phyloP scores from a whole-genome alignment of 2,888 invertebrate species.

The Oligia strigilis region DNA sequence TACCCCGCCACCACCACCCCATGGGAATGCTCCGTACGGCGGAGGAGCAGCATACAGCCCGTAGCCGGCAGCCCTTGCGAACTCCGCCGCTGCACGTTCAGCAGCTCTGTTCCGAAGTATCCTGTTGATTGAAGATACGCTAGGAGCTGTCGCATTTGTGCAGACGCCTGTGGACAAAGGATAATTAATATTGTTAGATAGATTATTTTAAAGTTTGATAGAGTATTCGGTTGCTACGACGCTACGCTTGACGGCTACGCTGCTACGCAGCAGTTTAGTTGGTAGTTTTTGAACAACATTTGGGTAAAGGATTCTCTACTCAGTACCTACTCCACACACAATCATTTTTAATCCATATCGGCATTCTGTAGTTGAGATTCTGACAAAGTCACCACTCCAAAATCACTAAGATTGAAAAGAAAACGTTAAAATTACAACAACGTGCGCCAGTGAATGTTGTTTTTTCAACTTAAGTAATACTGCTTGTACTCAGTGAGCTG shows the following conservation, averaged over 20 bases:
- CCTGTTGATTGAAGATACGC: slow-evolving; percentile 98
- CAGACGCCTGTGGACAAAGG: slow-evolving; percentile 94
- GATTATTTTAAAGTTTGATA: background rate
- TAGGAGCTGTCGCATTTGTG: slow-evolving; percentile 98
- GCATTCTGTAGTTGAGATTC: background rate
- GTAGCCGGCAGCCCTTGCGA: slow-evolving; percentile 97
- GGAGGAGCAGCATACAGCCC: slow-evolving; percentile 95
- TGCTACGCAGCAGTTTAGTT: background rate
- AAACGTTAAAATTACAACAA: slow-evolving; percentile 33
- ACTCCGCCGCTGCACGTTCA: slow-evolving; percentile 98
- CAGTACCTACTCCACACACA: background rate
- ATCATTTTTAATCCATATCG: background rate
- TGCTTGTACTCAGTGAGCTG: slow-evolving; percentile 50
- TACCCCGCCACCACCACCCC: slow-evolving; percentile 86
- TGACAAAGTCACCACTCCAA: background rate
- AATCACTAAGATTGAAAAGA: slow-evolving; percentile 22
- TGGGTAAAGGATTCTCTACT: background rate
- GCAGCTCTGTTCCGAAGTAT: slow-evolving; percentile 98
- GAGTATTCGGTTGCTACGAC: background rate
- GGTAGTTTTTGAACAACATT: background rate
- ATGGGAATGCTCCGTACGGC: slow-evolving; percentile 91
- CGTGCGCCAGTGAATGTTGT: slow-evolving; percentile 60
- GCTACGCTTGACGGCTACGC: slow-evolving; percentile 3
- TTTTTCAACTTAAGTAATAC: slow-evolving; percentile 48
- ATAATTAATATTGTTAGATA: background rate